A percentile compares a stretch with the other conserved stretches of the same genome.
phyloP scores from a whole-genome alignment of 1,140 invertebrate species.

The Cheumatopsyche charites region DNA sequence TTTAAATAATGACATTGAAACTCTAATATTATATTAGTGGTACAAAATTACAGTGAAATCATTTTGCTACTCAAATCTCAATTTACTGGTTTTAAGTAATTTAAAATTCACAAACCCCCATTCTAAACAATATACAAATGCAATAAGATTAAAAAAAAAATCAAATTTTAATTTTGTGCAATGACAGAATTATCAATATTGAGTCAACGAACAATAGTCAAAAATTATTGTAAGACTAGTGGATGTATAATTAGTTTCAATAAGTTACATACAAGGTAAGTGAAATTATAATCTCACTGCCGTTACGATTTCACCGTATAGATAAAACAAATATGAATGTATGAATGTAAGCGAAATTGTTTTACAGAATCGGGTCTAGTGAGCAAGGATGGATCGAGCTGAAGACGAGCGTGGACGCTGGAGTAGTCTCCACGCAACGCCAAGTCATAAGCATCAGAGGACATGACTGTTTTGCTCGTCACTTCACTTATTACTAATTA shows the following conservation, averaged over 20 bases:
- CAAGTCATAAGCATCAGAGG: conserved; percentile 6
- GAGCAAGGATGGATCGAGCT: not conserved
- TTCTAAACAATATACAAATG: too few species aligned
- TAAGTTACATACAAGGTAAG: too few species aligned
- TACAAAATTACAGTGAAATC: not conserved
- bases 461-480: conserved; percentile 11
- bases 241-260: too few species aligned
- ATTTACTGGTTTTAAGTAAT: not conserved
- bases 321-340: not conserved
- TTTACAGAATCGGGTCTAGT: conserved; percentile 7
- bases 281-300: too few species aligned
- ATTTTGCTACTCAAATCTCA: not conserved
- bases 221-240: too few species aligned
- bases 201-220: too few species aligned
- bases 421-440: conserved; percentile 7
- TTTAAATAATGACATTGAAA: not conserved
- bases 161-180: too few species aligned
- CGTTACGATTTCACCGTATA: too few species aligned
- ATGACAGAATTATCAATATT: too few species aligned
- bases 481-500: too few species aligned
- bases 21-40: not conserved
- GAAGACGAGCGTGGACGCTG: conserved; percentile 1
- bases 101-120: not conserved
- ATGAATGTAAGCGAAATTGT: not conserved
- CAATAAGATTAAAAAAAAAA: too few species aligned